phyloP scores from a whole-genome alignment of 2,888 invertebrate species.

The Tetropium fuscum region DNA sequence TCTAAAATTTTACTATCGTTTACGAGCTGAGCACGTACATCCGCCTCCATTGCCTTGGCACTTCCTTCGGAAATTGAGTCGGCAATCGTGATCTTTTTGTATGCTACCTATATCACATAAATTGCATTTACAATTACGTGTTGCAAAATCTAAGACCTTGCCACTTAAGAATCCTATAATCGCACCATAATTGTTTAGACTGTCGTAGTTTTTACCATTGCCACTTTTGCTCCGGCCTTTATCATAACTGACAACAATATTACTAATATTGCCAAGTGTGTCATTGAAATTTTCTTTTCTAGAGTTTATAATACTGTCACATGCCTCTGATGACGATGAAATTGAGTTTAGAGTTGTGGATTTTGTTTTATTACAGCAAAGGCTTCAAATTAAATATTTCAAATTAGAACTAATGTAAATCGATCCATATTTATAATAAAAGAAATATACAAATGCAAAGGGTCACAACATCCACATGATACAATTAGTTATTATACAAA shows the following conservation, averaged over 20 bases:
- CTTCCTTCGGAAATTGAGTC: conserved; percentile 49
- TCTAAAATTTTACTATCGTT: conserved; percentile 31
- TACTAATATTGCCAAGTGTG: no score
- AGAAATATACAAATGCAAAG: no score
- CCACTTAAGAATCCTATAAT: conserved; percentile 47
- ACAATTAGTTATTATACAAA: no score
- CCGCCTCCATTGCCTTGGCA: conserved; percentile 53
- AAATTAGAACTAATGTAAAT: no score
- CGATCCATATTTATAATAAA: no score
- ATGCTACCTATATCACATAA: conserved; percentile 39
- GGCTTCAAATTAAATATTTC: no score
- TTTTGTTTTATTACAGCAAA: no score
- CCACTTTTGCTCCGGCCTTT: conserved; percentile 42
- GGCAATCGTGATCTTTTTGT: conserved; percentile 48
- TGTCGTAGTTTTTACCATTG: conserved; percentile 46
- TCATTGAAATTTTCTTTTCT: no score
- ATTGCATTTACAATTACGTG: conserved; percentile 22
- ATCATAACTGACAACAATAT: not conserved
- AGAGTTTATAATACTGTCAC: no score
- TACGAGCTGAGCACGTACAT: conserved; percentile 41
- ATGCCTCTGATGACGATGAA: no score
- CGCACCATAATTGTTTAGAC: conserved; percentile 34
- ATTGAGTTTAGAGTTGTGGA: no score
- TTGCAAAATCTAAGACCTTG: conserved; percentile 46
- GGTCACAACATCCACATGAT: no score